These are phyloP conservation scores for Stenchaetothrips biformis DNA, from an alignment of 2,888 invertebrate species.

Conservation along the genomic window DNA sequence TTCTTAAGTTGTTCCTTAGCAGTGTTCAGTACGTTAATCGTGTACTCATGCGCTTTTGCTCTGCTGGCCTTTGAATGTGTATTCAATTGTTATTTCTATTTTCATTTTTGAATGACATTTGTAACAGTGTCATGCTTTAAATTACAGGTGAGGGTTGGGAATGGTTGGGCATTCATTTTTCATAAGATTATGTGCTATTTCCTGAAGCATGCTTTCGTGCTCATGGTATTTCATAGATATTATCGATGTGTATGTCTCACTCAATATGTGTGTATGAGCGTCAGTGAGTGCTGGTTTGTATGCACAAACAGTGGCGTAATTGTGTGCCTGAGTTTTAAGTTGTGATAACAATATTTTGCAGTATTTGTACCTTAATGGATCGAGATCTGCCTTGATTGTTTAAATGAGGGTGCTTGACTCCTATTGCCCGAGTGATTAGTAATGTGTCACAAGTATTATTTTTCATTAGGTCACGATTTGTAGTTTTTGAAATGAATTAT, in stretches of 20 bases:
- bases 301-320: not conserved
- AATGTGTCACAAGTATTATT: constrained; percentile 18
- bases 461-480: not conserved
- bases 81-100: not conserved
- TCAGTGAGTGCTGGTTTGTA: not conserved
- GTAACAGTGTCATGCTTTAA: constrained; percentile 8
- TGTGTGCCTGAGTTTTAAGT: not conserved
- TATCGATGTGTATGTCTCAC: not conserved
- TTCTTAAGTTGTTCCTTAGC: too few species aligned
- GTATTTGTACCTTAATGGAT: constrained; percentile 5
- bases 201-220: not conserved
- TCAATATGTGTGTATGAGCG: not conserved
- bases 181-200: not conserved
- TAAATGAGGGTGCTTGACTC: not conserved
- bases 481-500: not conserved
- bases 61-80: not conserved
- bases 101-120: not conserved
- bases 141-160: not conserved
- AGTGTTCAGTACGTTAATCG: too few species aligned
- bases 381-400: not conserved
- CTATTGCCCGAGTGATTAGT: not conserved
- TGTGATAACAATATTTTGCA: constrained; percentile 4
- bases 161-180: not conserved
- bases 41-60: too few species aligned
- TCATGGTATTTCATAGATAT: not conserved